Evolutionary conservation across 2,113 vertebrate genomes (phyloP), one percentile per base, ranked within the genome.

Genomic region (Spilogale gracilis): DNA sequence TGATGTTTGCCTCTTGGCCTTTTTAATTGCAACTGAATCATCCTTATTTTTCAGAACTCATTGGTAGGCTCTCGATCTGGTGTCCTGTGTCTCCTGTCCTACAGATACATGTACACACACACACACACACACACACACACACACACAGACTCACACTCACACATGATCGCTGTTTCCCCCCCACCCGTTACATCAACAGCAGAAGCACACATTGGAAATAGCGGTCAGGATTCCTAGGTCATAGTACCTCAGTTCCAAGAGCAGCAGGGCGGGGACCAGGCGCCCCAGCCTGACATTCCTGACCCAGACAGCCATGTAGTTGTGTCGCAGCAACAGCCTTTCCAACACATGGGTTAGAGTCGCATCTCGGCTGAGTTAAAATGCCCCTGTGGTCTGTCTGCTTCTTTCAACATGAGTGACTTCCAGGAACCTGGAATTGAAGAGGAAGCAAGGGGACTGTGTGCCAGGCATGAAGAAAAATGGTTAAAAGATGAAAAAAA

Each of bases 271-370:
- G 94, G 97, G 92, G 95, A 79, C 86, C 92, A 95, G 96, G 95
- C 93, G 97, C 97, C 93, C 97, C 97, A 98, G 96, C 96, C 88
- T 82, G 97, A 97, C 91, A 45, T 96, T 97, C 97, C 98, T 98
- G 97, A 98, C 97, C 98, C 98, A 98, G 96, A 98, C 98, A 97
- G 97, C 96, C 91, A 86, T 93, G 95, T 80, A 92, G 50, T 98
- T 98, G 98, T 98, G 98, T 98, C 98, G 97, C 98, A 98, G 98
- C 98, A 98, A 98, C 98, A 97, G 97, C 97, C 3, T 95, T 96
- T 97, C 97, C 97, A 97, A 95, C 86, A 93, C 92, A 89, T 92
- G 97, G 86, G 95, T 97, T 97, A 94, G 97, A 98, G 94, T 97
- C 94, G 96, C 96, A 85, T 98, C 97, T 98, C 95, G 88, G 27